These are phyloP conservation scores for Sylvicapra grimmia DNA, from an alignment of 2,113 vertebrate species.

Conservation along the genomic window DNA sequence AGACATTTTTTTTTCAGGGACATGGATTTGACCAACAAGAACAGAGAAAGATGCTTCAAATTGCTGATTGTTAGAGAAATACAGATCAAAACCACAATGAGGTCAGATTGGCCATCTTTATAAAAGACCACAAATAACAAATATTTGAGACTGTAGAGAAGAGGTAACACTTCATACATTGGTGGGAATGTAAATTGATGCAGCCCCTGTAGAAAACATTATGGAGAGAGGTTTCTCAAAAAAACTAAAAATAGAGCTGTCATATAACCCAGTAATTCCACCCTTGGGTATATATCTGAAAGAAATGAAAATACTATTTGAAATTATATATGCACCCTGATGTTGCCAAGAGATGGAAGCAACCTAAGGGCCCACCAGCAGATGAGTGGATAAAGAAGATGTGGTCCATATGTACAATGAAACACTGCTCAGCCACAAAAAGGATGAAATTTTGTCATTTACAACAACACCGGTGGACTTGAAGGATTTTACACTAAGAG, in stretches of 20 bases:
- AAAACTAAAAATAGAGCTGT: background rate
- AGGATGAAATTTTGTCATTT: background rate
- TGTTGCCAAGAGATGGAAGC: background rate
- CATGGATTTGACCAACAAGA: background rate
- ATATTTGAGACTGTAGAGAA: background rate
- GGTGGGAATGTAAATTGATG: background rate
- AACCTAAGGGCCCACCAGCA: background rate
- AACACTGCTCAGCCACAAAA: background rate
- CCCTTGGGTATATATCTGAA: background rate
- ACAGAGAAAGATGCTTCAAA: background rate
- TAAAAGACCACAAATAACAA: background rate
- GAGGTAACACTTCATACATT: background rate
- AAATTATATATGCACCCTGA: background rate
- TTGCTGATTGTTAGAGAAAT: background rate
- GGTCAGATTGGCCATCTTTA: background rate
- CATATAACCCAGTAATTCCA: background rate
- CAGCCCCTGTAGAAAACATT: background rate
- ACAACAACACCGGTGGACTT: background rate
- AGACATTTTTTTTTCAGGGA: background rate
- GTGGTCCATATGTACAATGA: background rate
- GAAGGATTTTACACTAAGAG: background rate
- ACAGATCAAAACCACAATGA: background rate
- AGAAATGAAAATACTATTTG: background rate
- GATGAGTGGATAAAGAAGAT: background rate
- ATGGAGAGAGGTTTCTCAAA: background rate